phyloP scores from a whole-genome alignment of 2,113 vertebrate species.

The Melanotaenia duboulayi region DNA sequence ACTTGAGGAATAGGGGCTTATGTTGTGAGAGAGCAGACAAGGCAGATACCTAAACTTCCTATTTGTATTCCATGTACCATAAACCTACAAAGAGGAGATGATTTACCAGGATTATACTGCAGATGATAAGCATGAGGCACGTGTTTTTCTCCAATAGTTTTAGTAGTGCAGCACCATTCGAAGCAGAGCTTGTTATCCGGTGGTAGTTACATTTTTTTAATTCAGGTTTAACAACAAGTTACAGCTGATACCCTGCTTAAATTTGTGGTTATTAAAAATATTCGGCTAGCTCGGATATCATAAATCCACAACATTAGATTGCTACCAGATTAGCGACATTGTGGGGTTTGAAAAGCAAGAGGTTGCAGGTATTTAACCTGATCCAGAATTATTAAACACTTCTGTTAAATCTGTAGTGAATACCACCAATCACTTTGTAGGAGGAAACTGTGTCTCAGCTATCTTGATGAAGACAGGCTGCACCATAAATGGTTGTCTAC shows the following conservation, averaged over 20 bases:
- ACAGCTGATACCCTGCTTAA: too few species aligned
- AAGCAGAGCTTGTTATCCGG: constrained; percentile 1
- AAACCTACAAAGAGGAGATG: background rate
- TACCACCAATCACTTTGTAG: constrained; percentile 40
- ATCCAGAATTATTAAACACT: constrained; percentile 35
- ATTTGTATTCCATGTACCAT: too few species aligned
- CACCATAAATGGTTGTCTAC: rapidly evolving
- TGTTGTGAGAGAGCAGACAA: background rate
- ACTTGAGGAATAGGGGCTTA: too few species aligned
- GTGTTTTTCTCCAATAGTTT: background rate
- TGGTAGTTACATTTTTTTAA: too few species aligned
- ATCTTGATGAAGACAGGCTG: background rate
- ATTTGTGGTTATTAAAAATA: too few species aligned
- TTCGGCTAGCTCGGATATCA: too few species aligned
- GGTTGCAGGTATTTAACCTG: constrained; percentile 23
- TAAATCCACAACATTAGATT: background rate
- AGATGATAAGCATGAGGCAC: background rate
- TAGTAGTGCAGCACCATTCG: too few species aligned
- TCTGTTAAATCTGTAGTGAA: constrained; percentile 19
- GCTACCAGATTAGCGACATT: background rate
- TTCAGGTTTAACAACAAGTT: too few species aligned
- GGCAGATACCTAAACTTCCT: background rate
- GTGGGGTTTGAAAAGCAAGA: constrained; percentile 10
- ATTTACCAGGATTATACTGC: background rate
- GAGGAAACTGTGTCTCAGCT: constrained; percentile 7